Evolutionary conservation across 2,888 invertebrate genomes (phyloP), one percentile per base, ranked within the genome.

Genomic region (Meiosimyza decipiens): DNA sequence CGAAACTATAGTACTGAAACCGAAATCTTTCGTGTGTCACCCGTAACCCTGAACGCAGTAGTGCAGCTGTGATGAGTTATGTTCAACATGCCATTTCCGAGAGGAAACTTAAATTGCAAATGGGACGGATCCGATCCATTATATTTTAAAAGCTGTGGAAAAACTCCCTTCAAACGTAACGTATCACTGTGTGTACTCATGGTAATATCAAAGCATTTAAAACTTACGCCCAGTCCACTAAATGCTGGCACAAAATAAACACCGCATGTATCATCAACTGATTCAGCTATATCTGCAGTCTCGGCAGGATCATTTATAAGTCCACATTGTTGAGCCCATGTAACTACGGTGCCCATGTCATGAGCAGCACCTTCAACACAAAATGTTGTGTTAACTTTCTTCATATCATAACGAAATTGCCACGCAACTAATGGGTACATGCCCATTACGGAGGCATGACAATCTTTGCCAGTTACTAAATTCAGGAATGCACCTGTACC

Each of bases 381-480:
- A 84, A 92, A 97, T 0, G 91, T 88, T n/a, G 90, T 80, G 51
- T 91, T 88, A 0, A 68, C 62, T 33, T 71, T 52, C n/a, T 72
- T 50, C 9, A 16, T 6, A 5, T 16, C 28, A 12, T 49, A 2
- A n/a, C 62, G 70, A 9, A 85, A 79, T 75, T 84, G 83, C 98
- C 98, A 99, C 0, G 93, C 98, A 51, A 98, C 93, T 33, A 98
- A 87, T 0, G 99, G 98, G 87, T 97, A 97, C 52, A 97, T 89
- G 0, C 97, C 97, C 69, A 92, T 91, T 6, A 94, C 88, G 63
- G 95, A 95, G 0, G 95, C 94, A 82, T 95, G 94, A 0, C 96
- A 93, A 75, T 89, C 84, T 0, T 81, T 77, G 0, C 94, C 95
- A 0, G 96, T 95, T 83, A 96, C 93, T 51, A 96, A 90, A 84